Conservation (phyloP, 2,888 invertebrate genomes). For the Hydrotaea cyrtoneurina region DNA sequence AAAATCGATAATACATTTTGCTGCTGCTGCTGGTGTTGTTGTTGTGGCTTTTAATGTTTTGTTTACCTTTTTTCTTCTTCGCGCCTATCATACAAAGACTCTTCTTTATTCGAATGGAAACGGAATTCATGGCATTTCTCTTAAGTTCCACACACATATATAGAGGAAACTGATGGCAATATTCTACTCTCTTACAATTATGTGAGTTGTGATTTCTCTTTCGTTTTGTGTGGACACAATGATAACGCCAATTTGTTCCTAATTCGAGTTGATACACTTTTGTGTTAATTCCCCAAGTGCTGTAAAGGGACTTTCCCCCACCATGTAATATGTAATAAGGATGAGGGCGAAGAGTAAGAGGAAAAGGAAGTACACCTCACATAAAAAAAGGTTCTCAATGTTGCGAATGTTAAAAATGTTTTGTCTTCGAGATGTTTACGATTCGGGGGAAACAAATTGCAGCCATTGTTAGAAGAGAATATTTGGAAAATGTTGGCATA, state of each 20-base stretch:
- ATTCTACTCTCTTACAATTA: neutral
- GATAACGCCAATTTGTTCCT: neutral
- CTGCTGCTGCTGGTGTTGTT: too few relatives aligned
- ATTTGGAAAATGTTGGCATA: too few relatives aligned
- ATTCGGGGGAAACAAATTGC: too few relatives aligned
- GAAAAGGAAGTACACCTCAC: conserved; percentile 29
- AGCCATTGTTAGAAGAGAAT: too few relatives aligned
- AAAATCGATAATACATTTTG: conserved; percentile 41
- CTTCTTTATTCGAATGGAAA: neutral
- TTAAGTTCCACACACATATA: conserved; percentile 52
- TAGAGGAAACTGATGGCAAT: neutral
- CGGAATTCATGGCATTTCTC: conserved; percentile 25
- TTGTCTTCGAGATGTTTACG: too few relatives aligned
- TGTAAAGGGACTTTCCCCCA: neutral
- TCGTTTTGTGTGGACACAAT: neutral
- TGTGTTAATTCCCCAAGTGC: neutral
- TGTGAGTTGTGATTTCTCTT: neutral
- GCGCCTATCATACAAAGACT: neutral
- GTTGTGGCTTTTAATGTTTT: conserved; percentile 26
- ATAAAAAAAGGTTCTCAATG: conserved; percentile 15
- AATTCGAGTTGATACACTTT: conserved; percentile 3
- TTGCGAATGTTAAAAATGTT: too few relatives aligned
- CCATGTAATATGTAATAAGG: neutral
- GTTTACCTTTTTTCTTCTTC: neutral
- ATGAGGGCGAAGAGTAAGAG: neutral